A percentile compares a stretch with the other conserved stretches of the same genome.
phyloP scores from a whole-genome alignment of 2,888 invertebrate species.

The Sinodicranocentrus sp. region DNA sequence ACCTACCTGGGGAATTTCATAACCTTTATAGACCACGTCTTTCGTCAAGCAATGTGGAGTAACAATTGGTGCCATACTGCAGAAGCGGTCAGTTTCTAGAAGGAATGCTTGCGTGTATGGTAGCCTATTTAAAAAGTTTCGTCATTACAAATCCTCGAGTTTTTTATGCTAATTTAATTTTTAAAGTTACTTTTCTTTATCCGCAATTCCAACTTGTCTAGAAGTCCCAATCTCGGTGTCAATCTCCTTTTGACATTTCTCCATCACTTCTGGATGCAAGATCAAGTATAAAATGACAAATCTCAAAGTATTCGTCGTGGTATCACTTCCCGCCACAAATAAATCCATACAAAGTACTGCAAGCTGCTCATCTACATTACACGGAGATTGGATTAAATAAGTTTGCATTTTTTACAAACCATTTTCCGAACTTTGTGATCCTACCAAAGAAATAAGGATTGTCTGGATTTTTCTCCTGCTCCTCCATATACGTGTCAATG shows the following conservation, averaged over 20 bases:
- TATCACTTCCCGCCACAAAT: conserved; percentile 50
- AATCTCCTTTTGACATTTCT: conserved; percentile 66
- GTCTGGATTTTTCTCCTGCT: conserved; percentile 66
- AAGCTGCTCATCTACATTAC: conserved; percentile 67
- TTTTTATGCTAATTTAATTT: not conserved
- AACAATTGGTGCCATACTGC: conserved; percentile 70
- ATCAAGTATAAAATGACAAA: conserved; percentile 67
- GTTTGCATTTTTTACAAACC: too few relatives aligned
- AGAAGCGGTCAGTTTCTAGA: conserved; percentile 65
- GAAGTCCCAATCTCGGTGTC: conserved; percentile 61
- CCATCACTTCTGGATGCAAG: conserved; percentile 55
- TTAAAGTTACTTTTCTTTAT: conserved; percentile 62
- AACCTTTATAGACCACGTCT: conserved; percentile 59
- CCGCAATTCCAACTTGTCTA: conserved; percentile 51
- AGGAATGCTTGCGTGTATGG: conserved; percentile 62
- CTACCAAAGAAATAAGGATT: conserved; percentile 70
- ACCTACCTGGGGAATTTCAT: conserved; percentile 58
- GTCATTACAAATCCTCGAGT: not conserved
- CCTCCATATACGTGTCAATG: conserved; percentile 70
- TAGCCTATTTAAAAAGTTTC: conserved; percentile 34
- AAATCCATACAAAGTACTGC: conserved; percentile 72
- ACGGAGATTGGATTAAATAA: too few relatives aligned
- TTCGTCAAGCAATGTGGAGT: conserved; percentile 67
- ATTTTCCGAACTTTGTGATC: not conserved
- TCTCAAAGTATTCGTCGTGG: conserved; percentile 67